A percentile compares a stretch with the other conserved stretches of the same genome.
phyloP scores from a whole-genome alignment of 2,888 invertebrate species.

The Macropis europaea region DNA sequence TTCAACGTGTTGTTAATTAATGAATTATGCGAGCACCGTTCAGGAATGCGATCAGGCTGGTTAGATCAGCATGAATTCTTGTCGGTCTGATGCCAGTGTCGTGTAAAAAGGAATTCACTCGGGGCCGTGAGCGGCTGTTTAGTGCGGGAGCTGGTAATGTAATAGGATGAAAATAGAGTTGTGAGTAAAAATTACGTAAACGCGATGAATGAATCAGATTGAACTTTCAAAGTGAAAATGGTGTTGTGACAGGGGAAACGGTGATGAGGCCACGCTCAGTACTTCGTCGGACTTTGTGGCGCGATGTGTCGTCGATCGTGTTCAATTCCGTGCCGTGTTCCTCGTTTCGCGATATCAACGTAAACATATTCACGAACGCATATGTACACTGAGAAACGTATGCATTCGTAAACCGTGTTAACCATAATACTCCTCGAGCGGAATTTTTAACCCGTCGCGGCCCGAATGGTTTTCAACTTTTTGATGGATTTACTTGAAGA shows the following conservation, averaged over 20 bases:
- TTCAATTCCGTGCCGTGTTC: background rate
- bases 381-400: slow-evolving; percentile 21
- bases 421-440: background rate
- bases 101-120: slow-evolving; percentile 27
- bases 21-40: background rate
- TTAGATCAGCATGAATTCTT: slow-evolving; percentile 38
- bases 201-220: slow-evolving; percentile 49
- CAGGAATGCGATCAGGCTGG: slow-evolving; percentile 8
- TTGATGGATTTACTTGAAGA: too few species aligned
- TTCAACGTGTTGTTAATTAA: background rate
- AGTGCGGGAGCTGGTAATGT: slow-evolving; percentile 17
- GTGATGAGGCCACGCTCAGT: slow-evolving; percentile 36
- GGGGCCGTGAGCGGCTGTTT: slow-evolving; percentile 27
- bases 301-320: slow-evolving; percentile 21
- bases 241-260: slow-evolving; percentile 1
- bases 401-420: background rate
- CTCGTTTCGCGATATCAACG: slow-evolving; percentile 1
- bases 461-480: too few species aligned
- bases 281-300: slow-evolving; percentile 11
- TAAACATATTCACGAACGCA: too few species aligned
- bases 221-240: slow-evolving; percentile 46
- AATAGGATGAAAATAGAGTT: slow-evolving; percentile 54
- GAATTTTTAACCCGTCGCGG: too few species aligned
- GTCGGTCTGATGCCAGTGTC: background rate
- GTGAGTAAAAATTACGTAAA: slow-evolving; percentile 58